A percentile compares a stretch with the other conserved stretches of the same genome.
Evolutionary conservation across 2,888 invertebrate genomes (phyloP).

Genomic region (Drosophila multiciliata): DNA sequence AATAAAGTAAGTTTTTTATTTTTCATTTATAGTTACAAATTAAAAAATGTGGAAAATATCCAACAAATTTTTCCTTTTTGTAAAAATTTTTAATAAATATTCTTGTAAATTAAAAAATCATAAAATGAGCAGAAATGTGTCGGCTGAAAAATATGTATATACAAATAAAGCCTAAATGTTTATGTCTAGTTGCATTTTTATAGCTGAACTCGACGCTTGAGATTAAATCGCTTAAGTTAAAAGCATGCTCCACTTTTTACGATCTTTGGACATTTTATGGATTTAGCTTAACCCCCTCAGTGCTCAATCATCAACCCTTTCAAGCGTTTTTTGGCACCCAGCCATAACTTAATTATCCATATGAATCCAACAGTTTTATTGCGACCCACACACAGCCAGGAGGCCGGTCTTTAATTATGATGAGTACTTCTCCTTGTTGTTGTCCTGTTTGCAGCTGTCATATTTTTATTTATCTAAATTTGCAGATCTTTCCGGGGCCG

Average conservation of each 20-base stretch:
- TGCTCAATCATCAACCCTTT: conserved; percentile 19
- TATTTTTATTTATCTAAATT: conserved; percentile 76
- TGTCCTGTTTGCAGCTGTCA: conserved; percentile 66
- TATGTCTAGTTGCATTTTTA: conserved; percentile 47
- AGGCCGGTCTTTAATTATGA: conserved; percentile 66
- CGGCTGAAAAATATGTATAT: conserved; percentile 29
- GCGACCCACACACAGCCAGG: conserved; percentile 23
- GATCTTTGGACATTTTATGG: conserved; percentile 67
- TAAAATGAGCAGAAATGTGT: conserved; percentile 19
- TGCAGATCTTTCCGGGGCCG: conserved; percentile 67
- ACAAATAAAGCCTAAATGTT: conserved; percentile 49
- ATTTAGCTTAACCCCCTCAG: conserved; percentile 10
- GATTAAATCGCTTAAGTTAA: conserved; percentile 50
- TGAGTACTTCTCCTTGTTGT: conserved; percentile 56
- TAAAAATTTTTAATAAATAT: background rate
- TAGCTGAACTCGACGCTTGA: conserved; percentile 16
- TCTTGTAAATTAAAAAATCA: conserved; percentile 34
- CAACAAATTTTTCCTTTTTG: background rate
- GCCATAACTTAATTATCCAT: conserved; percentile 79
- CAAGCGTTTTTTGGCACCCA: conserved; percentile 52
- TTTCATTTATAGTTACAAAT: background rate
- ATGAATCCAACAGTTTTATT: conserved; percentile 75
- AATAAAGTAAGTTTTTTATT: background rate
- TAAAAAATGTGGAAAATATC: background rate
- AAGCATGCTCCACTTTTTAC: conserved; percentile 54